Base-by-base conservation (phyloP, 1,140 invertebrate genomes). In the Lasioglossum baleicum region DNA sequence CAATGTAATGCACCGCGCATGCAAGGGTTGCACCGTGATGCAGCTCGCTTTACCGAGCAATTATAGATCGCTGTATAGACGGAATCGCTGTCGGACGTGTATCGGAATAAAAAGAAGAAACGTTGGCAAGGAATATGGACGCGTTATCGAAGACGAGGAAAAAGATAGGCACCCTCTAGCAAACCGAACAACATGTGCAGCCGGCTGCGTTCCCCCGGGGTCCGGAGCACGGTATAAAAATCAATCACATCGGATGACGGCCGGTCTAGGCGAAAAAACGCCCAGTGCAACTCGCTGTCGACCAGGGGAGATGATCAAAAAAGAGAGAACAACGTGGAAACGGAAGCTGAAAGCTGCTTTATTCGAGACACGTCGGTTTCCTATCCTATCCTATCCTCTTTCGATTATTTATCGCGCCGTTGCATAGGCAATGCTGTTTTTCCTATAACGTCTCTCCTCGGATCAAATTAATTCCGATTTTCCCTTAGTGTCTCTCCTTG, bases 191-290 rank as follows among this genome's bases (percentile, higher is more conserved):
- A 89, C 89, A 90, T 74, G 85, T 90, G 89, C 88, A 89, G 75
- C 80, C 75, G 66, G 42, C 53, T 66, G 58, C 75, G 73, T 83
- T 83, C 79, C 80, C 51, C 71, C 77, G 81, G 76, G 85, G 81
- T 70, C 53, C 77, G 71, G 3, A 75, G 81, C 74, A 77, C 77
- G 80, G 80, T 75, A 87, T 88, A 87, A 90, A 89, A 90, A 90
- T 90, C 89, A 90, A 90, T 90, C 89, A 90, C 87, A 76, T 74
- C 66, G 75, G 85, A 88, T 89, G 89, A 90, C 89, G 85, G 84
- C 83, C 80, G 31, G 82, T 75, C 82, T 82, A 80, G 77, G 81
- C 82, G 77, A 73, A 84, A 80, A 76, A 84, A 76, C 83, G 58
- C 73, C 77, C 68, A 82, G 71, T 69, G 66, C 79, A 77, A 76